Evolutionary conservation across 2,797 vertebrate species (phyloP).

Genomic region (Anas bahamensis): DNA sequence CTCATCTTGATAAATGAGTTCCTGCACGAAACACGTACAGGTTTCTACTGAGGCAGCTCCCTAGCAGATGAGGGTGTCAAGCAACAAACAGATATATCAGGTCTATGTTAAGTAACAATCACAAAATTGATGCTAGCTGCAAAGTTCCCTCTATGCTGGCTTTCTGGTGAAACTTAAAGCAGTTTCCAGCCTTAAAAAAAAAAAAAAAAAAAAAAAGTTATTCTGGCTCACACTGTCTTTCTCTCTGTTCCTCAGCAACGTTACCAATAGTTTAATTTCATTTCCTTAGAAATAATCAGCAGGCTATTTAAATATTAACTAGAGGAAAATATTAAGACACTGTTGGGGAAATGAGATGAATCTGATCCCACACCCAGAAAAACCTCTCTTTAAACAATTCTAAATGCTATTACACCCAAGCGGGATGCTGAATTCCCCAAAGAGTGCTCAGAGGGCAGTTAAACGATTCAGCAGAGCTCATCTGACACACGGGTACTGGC

Average conservation of each 20-base stretch:
- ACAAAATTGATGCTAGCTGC: background rate
- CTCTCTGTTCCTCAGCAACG: background rate
- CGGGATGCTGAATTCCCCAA: background rate
- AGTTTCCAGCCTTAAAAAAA: background rate
- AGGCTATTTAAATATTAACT: background rate
- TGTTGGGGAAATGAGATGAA: background rate
- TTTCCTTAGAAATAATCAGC: conserved; percentile 9
- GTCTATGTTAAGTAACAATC: background rate
- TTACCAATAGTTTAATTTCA: background rate
- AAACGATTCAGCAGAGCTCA: background rate
- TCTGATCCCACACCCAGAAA: background rate
- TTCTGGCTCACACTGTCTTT: background rate
- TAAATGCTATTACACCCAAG: background rate
- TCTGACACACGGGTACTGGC: background rate
- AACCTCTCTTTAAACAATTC: background rate
- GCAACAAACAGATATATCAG: background rate
- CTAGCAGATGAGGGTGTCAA: background rate
- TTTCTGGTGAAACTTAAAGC: background rate
- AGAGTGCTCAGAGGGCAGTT: background rate
- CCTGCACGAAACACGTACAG: conserved; percentile 22
- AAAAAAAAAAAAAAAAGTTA: background rate
- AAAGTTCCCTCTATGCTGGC: background rate
- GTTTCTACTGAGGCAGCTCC: conserved; percentile 12
- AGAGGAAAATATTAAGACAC: background rate
- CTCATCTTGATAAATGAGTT: background rate